Evolutionary conservation across 2,888 invertebrate species (phyloP).

Genomic region (Timema cristinae): DNA sequence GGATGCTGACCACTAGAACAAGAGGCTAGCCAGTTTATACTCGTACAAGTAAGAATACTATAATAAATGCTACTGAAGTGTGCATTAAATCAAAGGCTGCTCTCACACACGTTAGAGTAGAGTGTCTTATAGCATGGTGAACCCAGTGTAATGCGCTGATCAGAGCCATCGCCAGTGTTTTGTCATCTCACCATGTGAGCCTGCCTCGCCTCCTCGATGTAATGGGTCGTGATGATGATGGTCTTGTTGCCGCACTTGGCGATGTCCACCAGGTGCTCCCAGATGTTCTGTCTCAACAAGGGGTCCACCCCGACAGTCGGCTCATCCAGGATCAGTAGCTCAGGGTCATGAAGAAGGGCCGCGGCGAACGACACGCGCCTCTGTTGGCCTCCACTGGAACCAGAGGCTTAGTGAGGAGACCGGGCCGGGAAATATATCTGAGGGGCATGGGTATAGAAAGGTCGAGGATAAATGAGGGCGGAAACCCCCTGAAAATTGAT

Average conservation of each 20-base stretch:
- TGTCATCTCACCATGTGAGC: constrained; percentile 32
- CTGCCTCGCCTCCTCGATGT: constrained; percentile 49
- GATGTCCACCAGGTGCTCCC: constrained; percentile 78
- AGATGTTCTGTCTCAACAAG: constrained; percentile 64
- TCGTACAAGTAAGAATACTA: too few species aligned
- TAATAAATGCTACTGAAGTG: too few species aligned
- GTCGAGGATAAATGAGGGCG: too few species aligned
- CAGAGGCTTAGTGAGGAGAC: too few species aligned
- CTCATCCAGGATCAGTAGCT: constrained; percentile 84
- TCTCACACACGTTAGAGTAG: too few species aligned
- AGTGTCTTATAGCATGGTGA: constrained; percentile 39
- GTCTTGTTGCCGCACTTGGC: constrained; percentile 65
- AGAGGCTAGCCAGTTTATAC: too few species aligned
- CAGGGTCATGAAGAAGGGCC: constrained; percentile 83
- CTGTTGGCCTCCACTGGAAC: constrained; percentile 80
- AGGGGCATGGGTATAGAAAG: too few species aligned
- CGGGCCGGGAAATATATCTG: too few species aligned
- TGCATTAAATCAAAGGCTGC: too few species aligned
- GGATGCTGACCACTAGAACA: too few species aligned
- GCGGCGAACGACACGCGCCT: constrained; percentile 84
- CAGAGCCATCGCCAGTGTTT: neutral
- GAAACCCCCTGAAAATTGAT: too few species aligned
- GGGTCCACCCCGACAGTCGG: constrained; percentile 94
- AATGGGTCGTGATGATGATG: constrained; percentile 50
- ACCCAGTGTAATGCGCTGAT: neutral